Conservation (phyloP, 2,797 vertebrate genomes). For the Sarcophilus harrisii region DNA sequence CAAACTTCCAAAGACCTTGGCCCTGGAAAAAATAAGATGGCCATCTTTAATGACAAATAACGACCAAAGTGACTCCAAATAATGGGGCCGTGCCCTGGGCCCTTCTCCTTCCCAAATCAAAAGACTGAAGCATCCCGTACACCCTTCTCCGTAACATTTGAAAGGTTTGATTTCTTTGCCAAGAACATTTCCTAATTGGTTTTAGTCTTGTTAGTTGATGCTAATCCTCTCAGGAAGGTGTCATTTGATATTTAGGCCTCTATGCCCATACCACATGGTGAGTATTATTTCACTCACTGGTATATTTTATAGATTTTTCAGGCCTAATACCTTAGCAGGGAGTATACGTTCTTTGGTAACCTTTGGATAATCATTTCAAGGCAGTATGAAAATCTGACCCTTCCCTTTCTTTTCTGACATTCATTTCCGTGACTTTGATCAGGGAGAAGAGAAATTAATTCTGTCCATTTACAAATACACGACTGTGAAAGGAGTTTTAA, state of each 20-base stretch:
- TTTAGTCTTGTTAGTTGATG: slow-evolving; percentile 59
- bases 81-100: slow-evolving; percentile 7
- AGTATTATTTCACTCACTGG: slow-evolving; percentile 36
- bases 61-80: slow-evolving; percentile 20
- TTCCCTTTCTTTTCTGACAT: slow-evolving; percentile 75
- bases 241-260: not conserved
- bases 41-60: slow-evolving; percentile 46
- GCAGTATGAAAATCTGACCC: slow-evolving; percentile 68
- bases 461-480: slow-evolving; percentile 62
- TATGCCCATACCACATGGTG: not conserved
- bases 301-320: slow-evolving; percentile 68
- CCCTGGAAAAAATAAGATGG: slow-evolving; percentile 41
- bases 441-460: slow-evolving; percentile 74
- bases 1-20: slow-evolving; percentile 41
- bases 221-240: slow-evolving; percentile 3
- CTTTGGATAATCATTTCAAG: slow-evolving; percentile 74
- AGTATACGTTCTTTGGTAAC: slow-evolving; percentile 69
- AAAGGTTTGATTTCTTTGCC: slow-evolving; percentile 6
- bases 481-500: slow-evolving; percentile 50
- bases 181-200: slow-evolving; percentile 34
- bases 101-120: not conserved
- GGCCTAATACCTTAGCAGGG: slow-evolving; percentile 59
- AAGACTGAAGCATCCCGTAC: not conserved
- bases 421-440: slow-evolving; percentile 74
- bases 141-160: not conserved